phyloP scores from a whole-genome alignment of 92 coral and sea anemone species.

The Zoanthus sansibaricus region DNA sequence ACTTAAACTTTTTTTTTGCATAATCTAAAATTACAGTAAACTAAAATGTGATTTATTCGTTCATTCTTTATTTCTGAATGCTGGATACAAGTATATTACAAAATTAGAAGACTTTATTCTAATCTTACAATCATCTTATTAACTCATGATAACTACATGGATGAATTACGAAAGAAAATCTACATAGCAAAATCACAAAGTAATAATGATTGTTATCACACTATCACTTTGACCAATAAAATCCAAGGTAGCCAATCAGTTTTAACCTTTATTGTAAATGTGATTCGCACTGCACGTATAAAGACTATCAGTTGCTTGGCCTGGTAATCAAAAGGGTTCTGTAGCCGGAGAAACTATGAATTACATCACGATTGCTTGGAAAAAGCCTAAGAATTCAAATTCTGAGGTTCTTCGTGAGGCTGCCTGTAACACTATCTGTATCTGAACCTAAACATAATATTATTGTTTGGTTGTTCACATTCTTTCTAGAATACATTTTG shows the following conservation, averaged over 20 bases:
- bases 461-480: neutral
- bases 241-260: neutral
- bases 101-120: neutral
- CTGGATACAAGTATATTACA: no score
- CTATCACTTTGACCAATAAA: neutral
- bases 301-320: neutral
- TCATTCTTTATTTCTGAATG: no score
- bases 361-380: neutral
- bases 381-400: neutral
- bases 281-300: neutral
- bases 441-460: neutral
- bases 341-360: neutral
- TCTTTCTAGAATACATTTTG: neutral
- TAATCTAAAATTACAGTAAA: neutral
- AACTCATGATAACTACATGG: neutral
- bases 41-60: neutral
- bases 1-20: no score
- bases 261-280: neutral
- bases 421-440: neutral
- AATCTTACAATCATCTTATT: no score
- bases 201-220: neutral
- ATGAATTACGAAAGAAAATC: neutral
- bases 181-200: no score
- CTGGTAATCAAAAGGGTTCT: neutral
- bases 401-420: neutral